phyloP scores from a whole-genome alignment of 2,888 invertebrate species.

The Drosophila greeni region DNA sequence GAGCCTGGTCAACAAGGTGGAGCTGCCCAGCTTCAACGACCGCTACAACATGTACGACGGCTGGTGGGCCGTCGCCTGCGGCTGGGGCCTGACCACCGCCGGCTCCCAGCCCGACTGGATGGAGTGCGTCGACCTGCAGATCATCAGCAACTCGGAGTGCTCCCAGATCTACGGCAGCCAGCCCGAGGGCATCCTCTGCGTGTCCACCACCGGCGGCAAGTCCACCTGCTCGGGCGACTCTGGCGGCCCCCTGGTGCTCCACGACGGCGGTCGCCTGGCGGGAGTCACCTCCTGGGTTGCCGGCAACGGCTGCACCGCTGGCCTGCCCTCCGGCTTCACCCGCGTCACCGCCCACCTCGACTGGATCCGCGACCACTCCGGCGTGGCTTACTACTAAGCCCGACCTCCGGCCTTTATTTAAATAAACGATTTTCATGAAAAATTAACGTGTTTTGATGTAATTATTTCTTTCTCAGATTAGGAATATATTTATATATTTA shows the following conservation, averaged over 20 bases:
- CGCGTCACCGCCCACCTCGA: slow-evolving; percentile 47
- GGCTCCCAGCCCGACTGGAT: too few species aligned
- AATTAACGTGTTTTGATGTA: too few species aligned
- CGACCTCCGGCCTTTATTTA: too few species aligned
- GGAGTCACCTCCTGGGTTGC: slow-evolving; percentile 50
- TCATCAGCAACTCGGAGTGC: slow-evolving; percentile 38
- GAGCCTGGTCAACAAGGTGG: slow-evolving; percentile 29
- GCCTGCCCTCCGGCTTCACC: slow-evolving; percentile 44
- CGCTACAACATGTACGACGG: slow-evolving; percentile 34
- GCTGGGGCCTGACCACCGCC: slow-evolving; percentile 20
- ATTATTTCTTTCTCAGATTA: too few species aligned
- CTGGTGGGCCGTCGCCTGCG: slow-evolving; percentile 34
- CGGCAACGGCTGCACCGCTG: slow-evolving; percentile 21
- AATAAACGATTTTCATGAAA: too few species aligned
- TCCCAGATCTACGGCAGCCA: too few species aligned
- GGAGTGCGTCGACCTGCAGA: slow-evolving; percentile 21
- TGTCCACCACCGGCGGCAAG: slow-evolving; percentile 31
- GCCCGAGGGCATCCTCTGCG: slow-evolving; percentile 20
- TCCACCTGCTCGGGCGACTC: slow-evolving; percentile 50
- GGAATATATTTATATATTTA: too few species aligned
- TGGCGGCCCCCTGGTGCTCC: slow-evolving; percentile 50
- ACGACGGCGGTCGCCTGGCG: slow-evolving; percentile 32
- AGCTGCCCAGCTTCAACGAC: slow-evolving; percentile 37
- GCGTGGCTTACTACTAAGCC: slow-evolving; percentile 12
- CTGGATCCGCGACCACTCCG: slow-evolving; percentile 48